These are phyloP conservation scores for Prinia subflava DNA, from an alignment of 2,113 vertebrate genomes.

Conservation along the genomic window DNA sequence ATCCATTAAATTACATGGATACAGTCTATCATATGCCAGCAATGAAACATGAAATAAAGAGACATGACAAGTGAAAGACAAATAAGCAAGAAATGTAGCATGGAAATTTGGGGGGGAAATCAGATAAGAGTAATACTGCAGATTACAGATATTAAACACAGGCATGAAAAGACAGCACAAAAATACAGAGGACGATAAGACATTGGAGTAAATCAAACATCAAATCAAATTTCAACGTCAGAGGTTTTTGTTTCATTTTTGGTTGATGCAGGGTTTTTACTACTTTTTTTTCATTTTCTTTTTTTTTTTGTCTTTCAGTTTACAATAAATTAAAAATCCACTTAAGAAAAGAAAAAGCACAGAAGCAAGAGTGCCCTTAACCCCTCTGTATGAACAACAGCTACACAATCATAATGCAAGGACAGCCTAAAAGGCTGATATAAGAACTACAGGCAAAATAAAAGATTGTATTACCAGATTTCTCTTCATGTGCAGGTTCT, in stretches of 20 bases:
- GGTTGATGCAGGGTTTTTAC: neutral
- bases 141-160: neutral
- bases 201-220: neutral
- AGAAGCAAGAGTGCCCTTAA: neutral
- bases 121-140: neutral
- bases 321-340: neutral
- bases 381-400: neutral
- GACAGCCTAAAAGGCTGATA: neutral
- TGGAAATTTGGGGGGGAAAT: neutral
- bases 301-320: neutral
- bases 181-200: neutral
- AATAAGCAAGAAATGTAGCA: neutral
- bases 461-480: conserved; percentile 61
- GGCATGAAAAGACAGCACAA: neutral
- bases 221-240: neutral
- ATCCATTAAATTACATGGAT: neutral
- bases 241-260: neutral
- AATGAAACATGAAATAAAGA: neutral
- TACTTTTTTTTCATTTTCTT: neutral
- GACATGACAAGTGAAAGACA: neutral
- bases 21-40: neutral
- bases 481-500: conserved; percentile 27
- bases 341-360: neutral
- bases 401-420: neutral
- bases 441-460: neutral